Base-by-base conservation (phyloP, 2,113 vertebrate species). In the Poeciliopsis prolifica region DNA sequence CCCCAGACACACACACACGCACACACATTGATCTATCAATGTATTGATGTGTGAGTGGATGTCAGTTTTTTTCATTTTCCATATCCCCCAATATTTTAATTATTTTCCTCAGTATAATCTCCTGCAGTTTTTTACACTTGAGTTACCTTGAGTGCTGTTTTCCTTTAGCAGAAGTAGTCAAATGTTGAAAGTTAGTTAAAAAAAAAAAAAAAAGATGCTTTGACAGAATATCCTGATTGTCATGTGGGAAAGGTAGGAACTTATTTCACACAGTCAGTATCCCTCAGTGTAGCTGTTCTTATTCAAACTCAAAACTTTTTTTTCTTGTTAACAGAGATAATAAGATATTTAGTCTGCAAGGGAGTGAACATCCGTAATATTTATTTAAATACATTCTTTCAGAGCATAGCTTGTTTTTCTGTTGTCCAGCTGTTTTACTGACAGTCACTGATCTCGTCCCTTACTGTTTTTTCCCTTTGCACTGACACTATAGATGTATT, bases 41-140 rank as follows among this genome's bases (percentile, higher is more conserved):
- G 86, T 93, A 93, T 92, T 92, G 88, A 92, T 92, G 91, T 93
- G 75, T 79, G 84, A 86, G 87, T 80, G 68, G 76, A 83, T 91
- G 89, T 91, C 89, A 88, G 62, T 51, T 86, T 87, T 79, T 48
- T 48, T 48, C 5, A 48, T 48, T 48, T 87, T 78, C 78, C 64
- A 60, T 86, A 74, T 81, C 75, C 78, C 78, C 80, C 84, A 82
- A 72, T 85, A 86, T 90, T 89, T 83, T 83, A 86, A 88, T 90
- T 90, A 88, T 91, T 92, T 92, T 72, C 74, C 66, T 33, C 28
- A 42, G 87, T 84, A 89, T 90, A 90, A 89, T 91, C 86, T 92
- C 88, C 88, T 87, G 86, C 87, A 87, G 87, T 67, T 87, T 87
- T 72, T 85, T 70, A 79, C 85, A 79, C 84, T 87, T 64, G 76